Conservation (phyloP, 2,888 invertebrate species). For the Sicus ferrugineus region DNA sequence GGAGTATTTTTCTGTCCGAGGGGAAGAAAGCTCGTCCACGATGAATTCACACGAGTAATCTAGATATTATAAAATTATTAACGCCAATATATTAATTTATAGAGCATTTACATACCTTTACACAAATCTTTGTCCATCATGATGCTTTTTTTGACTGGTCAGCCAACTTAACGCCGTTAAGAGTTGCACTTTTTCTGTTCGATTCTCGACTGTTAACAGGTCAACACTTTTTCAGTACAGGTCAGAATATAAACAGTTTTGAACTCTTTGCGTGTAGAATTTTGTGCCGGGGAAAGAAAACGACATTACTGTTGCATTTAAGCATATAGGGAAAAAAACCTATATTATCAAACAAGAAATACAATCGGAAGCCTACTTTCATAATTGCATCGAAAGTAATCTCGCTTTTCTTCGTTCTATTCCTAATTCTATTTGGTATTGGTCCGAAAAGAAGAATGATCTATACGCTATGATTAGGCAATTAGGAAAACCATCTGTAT, state of each 20-base stretch:
- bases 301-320: background rate
- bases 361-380: conserved; percentile 46
- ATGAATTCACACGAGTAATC: background rate
- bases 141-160: too few relatives aligned
- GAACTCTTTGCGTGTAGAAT: conserved; percentile 2
- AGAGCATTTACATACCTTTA: too few relatives aligned
- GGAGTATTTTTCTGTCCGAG: background rate
- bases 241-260: conserved; percentile 4
- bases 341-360: conserved; percentile 51
- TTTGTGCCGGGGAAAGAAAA: conserved; percentile 2
- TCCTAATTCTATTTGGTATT: conserved; percentile 54
- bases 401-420: conserved; percentile 45
- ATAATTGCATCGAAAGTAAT: conserved; percentile 42
- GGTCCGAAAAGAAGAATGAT: conserved; percentile 57
- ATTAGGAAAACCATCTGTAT: conserved; percentile 56
- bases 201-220: too few relatives aligned
- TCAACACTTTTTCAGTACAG: too few relatives aligned
- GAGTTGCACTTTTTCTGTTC: too few relatives aligned
- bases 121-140: too few relatives aligned
- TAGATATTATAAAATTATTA: too few relatives aligned
- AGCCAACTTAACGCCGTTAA: too few relatives aligned
- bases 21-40: background rate
- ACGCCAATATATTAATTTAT: too few relatives aligned
- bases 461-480: conserved; percentile 62
- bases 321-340: background rate